Conservation (phyloP, 2,113 vertebrate species). For the Siniperca knerii region DNA sequence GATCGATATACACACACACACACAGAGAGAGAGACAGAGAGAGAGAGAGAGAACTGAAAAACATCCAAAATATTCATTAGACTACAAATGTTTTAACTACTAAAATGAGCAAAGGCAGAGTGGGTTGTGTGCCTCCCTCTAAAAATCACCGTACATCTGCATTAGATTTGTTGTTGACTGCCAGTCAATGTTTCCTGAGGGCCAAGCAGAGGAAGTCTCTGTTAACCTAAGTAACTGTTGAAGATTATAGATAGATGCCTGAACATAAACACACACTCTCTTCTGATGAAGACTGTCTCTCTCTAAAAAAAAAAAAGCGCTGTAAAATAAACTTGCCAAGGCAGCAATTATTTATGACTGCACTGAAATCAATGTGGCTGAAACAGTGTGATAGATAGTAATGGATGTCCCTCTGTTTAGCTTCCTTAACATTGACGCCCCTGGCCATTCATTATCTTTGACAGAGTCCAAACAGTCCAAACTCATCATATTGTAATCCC, state of each 20-base stretch:
- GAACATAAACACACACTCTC: conserved; percentile 23
- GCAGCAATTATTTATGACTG: conserved; percentile 43
- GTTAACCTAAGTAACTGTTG: conserved; percentile 49
- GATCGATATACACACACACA: too few species aligned
- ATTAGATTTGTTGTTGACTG: conserved; percentile 67
- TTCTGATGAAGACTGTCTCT: conserved; percentile 25
- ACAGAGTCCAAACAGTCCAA: conserved; percentile 28
- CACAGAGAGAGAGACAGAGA: background rate
- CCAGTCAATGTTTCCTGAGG: conserved; percentile 63
- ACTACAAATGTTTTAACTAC: background rate
- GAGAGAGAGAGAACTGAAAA: background rate
- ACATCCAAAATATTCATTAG: conserved; percentile 9
- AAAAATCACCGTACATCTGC: conserved; percentile 58
- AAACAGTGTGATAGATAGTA: conserved; percentile 40
- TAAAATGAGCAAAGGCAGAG: background rate
- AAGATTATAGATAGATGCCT: conserved; percentile 60
- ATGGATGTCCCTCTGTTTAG: conserved; percentile 47
- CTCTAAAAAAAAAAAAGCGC: too few species aligned
- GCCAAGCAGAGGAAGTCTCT: conserved; percentile 63
- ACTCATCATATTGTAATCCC: conserved; percentile 34
- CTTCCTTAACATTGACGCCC: conserved; percentile 20
- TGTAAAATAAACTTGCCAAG: conserved; percentile 16
- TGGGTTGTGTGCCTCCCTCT: background rate
- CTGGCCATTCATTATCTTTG: conserved; percentile 52
- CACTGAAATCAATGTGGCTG: conserved; percentile 49